These are phyloP conservation scores for Bradypodion ventrale DNA, from an alignment of 2,797 vertebrate species.

Conservation along the genomic window DNA sequence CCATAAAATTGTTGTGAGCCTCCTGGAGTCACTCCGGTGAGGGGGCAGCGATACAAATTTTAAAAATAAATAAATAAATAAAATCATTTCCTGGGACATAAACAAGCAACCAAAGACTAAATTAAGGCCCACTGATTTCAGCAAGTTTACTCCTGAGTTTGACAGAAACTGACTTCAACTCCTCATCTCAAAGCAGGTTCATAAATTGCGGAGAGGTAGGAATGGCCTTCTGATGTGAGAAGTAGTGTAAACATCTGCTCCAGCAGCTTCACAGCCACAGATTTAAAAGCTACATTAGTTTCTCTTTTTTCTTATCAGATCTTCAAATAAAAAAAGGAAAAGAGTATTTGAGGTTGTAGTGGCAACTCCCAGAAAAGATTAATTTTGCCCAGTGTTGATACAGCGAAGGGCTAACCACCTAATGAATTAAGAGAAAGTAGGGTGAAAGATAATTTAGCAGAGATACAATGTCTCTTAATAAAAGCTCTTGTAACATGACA, in stretches of 20 bases:
- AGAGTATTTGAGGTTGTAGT: not conserved
- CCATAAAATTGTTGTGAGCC: too few species aligned
- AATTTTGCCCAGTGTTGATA: not conserved
- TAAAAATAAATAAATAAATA: too few species aligned
- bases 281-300: not conserved
- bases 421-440: not conserved
- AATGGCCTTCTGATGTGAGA: not conserved
- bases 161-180: not conserved
- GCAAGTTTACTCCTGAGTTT: not conserved
- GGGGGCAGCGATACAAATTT: too few species aligned
- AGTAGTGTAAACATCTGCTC: not conserved
- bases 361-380: too few species aligned
- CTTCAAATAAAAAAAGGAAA: not conserved
- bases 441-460: constrained; percentile 5
- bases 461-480: not conserved
- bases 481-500: too few species aligned
- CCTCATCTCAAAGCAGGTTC: not conserved
- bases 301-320: not conserved
- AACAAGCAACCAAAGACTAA: not conserved
- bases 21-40: too few species aligned
- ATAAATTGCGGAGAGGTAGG: not conserved
- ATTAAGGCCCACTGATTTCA: not conserved
- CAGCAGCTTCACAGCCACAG: not conserved
- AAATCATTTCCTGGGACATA: not conserved
- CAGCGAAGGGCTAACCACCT: not conserved